Evolutionary conservation across 2,113 vertebrate genomes (phyloP), one percentile per base, ranked within the genome.

Genomic region (Hypomesus transpacificus): DNA sequence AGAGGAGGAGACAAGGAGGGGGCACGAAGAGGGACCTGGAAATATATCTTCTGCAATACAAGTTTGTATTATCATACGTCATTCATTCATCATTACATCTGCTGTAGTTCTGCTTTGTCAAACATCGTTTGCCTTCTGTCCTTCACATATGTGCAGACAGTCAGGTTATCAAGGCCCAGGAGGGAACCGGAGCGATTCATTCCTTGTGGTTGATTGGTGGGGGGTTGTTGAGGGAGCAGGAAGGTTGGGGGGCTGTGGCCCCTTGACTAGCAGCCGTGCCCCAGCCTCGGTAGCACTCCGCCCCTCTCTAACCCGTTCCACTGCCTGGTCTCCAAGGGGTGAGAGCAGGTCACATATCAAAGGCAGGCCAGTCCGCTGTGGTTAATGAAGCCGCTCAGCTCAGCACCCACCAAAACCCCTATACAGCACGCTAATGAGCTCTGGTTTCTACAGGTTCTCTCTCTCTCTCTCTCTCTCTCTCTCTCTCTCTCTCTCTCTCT

Each of bases 291-390:
- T 6, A 6, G 31, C 26, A 18, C 61, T 18, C 28, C 28, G 61
- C 81, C 74, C 80, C 76, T 69, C 66, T 79, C 82, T 71, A 71
- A 82, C 68, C 68, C 70, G 82, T 79, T 76, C 69, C 75, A 77
- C 76, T 69, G 31, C 80, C 73, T 77, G 59, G 57, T 56, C 66
- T 53, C 60, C 57, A 14, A 20, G 53, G 59, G 54, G 70, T 70
- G 56, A 72, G 56, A 65, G 20, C 8, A 78, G 74, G 77, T 84
- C 74, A 73, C 72, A 79, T 79, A 76, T 63, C 4, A 0, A 73
- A 83, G 81, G 79, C 73, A 84, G 71, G 57, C 63, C 56, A 63
- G 51, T 66, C 74, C 68, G 31, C 21, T 46, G n/a, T 46, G 21
- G 72, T 66, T 81, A 86, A 66, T 65, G 61, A 83, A 66, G 67